Evolutionary conservation across 2,888 invertebrate species (phyloP).

Genomic region (Deilephila porcellus): DNA sequence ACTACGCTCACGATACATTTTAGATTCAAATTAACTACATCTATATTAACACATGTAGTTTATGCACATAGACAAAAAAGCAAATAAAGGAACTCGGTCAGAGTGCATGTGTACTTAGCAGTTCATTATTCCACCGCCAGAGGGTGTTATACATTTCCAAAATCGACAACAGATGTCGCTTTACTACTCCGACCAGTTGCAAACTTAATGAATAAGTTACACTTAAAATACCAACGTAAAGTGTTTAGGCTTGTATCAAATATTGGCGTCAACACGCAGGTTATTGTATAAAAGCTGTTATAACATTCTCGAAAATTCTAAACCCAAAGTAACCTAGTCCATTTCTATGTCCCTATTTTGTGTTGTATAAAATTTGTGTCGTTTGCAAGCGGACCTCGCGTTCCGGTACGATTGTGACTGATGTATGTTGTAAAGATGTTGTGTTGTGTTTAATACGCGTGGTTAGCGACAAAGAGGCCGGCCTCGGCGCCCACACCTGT

Average conservation of each 20-base stretch:
- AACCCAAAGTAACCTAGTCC: conserved; percentile 13
- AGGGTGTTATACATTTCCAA: neutral
- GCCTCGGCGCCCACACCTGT: conserved; percentile 94
- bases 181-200: conserved; percentile 6
- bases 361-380: conserved; percentile 26
- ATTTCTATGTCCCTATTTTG: conserved; percentile 15
- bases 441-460: conserved; percentile 91
- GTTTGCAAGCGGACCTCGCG: conserved; percentile 26
- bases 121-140: neutral
- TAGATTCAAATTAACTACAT: conserved; percentile 18
- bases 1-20: conserved; percentile 12
- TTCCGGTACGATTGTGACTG: conserved; percentile 5
- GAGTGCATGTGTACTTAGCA: conserved; percentile 6
- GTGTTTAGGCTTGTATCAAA: conserved; percentile 3
- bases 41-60: conserved; percentile 10
- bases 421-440: conserved; percentile 14
- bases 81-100: conserved; percentile 7
- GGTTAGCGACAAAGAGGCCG: conserved; percentile 97
- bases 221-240: conserved; percentile 14
- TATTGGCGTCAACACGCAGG: neutral
- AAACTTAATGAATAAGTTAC: conserved; percentile 8
- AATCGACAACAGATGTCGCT: conserved; percentile 27
- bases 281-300: conserved; percentile 16
- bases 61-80: conserved; percentile 4
- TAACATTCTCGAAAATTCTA: neutral